Conservation (phyloP, 2,113 vertebrate genomes). For the Setophaga coronata region DNA sequence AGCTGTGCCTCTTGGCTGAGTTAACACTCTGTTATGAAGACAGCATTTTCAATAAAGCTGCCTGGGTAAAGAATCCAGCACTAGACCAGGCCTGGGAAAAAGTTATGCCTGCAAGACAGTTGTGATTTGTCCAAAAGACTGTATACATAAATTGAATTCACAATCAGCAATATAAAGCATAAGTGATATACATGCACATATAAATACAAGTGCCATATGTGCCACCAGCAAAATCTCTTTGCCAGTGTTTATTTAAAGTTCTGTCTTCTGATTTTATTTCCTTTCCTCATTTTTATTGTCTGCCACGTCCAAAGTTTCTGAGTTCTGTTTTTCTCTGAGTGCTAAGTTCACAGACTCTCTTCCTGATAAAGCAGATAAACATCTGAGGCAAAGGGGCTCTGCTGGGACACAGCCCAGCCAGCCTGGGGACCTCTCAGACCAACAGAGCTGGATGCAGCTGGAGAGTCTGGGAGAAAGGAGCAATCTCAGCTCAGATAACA, state of each 20-base stretch:
- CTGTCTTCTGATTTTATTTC: neutral
- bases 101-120: neutral
- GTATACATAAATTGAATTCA: neutral
- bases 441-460: neutral
- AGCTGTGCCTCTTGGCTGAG: neutral
- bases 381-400: neutral
- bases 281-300: neutral
- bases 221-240: neutral
- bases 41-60: neutral
- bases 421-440: neutral
- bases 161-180: neutral
- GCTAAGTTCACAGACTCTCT: neutral
- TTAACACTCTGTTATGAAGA: neutral
- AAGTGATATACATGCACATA: too few species aligned
- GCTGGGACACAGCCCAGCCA: neutral
- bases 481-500: neutral
- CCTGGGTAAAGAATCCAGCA: neutral
- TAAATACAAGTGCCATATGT: neutral
- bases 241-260: neutral
- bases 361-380: conserved; percentile 6
- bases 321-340: neutral
- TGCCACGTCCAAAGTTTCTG: neutral
- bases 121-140: neutral
- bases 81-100: neutral
- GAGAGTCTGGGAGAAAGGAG: neutral